Conservation (phyloP, 2,888 invertebrate genomes). For the Yponomeuta plumbellus region DNA sequence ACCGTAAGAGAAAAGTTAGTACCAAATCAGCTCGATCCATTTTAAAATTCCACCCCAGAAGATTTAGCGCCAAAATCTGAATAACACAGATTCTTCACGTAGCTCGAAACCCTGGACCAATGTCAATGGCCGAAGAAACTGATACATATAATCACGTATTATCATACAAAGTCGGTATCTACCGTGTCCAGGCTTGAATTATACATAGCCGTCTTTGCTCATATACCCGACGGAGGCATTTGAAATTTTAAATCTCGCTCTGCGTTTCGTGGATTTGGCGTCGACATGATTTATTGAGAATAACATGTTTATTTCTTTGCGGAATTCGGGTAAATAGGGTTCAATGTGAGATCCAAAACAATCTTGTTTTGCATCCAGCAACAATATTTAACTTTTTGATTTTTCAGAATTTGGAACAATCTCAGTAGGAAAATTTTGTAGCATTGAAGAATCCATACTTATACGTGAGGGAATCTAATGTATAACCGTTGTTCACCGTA, state of each 20-base stretch:
- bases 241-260: slow-evolving; percentile 2
- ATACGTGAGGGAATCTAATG: background rate
- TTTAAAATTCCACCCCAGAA: background rate
- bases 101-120: background rate
- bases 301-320: background rate
- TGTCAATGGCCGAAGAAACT: background rate
- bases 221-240: background rate
- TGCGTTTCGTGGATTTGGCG: background rate
- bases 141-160: background rate
- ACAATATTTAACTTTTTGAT: background rate
- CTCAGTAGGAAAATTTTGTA: background rate
- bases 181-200: background rate
- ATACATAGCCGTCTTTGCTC: slow-evolving; percentile 1
- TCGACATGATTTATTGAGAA: background rate
- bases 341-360: background rate
- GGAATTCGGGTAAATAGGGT: background rate
- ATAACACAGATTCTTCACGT: background rate
- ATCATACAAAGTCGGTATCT: background rate
- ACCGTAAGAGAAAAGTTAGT: background rate
- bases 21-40: background rate
- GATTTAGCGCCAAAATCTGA: background rate
- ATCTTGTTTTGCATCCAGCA: background rate
- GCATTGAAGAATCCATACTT: background rate
- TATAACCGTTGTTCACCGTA: too few species aligned
- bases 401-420: background rate